Base-by-base conservation (phyloP, 1,140 invertebrate species). In the Lineus longissimus region DNA sequence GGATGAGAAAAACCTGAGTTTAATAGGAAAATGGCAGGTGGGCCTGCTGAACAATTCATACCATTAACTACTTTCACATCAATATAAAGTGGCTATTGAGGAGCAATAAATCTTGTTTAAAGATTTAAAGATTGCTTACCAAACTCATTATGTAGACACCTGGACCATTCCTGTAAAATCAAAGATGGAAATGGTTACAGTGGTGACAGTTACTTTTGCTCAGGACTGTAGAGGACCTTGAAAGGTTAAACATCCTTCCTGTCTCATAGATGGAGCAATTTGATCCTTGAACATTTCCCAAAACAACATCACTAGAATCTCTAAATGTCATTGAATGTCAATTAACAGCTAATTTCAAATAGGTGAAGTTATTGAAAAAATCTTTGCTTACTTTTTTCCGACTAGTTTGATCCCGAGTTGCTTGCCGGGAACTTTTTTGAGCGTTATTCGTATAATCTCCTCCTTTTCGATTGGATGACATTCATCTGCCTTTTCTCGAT, bases 101-200 rank as follows among this genome's bases (percentile, higher is more conserved):
- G 17, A n/a, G 59, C 29, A 58, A 62, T 43, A n/a, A 36, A 2
- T n/a, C 19, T 1, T 31, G 15, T 29, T 56, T 31, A 7, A 19
- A 25, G 27, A 30, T 2, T 11, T 61, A 19, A 22, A 59, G 2
- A 11, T 36, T 59, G 72, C 76, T 78, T 69, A 81, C 78, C 58
- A 85, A 69, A 65, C 83, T 83, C 57, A 83, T 70, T 30, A 85
- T 81, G 68, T 79, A 85, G 25, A 85, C 77, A 13, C 83, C 84
- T 27, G 81, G 76, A 55, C 81, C 79, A 72, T 78, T 81, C 64
- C 82, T 83, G 69, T 65, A 75, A 59, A 58, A 60, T 25, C 29
- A 59, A 62, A 68, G 63, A 63, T 22, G 33, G 27, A 65, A n/a
- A n/a, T n/a, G n/a, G n/a, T n/a, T 45, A 25, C 17, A 25, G 6